Evolutionary conservation across 1,140 invertebrate species (phyloP).

Genomic region (Triops longicaudatus): DNA sequence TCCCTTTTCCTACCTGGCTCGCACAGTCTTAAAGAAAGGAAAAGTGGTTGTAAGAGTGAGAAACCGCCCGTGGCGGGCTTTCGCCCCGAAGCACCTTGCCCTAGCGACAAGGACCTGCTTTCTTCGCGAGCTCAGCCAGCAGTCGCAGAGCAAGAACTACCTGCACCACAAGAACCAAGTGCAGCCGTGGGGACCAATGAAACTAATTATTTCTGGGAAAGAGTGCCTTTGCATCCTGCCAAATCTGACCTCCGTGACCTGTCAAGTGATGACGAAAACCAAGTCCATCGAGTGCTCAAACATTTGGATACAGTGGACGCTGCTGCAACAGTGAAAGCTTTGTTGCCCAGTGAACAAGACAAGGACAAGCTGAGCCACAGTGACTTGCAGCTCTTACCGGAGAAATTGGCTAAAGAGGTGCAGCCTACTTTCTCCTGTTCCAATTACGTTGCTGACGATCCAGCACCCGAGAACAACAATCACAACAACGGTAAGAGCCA

Average conservation of each 20-base stretch:
- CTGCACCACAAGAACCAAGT: no score
- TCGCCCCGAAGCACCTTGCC: not conserved
- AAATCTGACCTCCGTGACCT: not conserved
- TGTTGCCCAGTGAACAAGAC: not conserved
- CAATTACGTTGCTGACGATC: not conserved
- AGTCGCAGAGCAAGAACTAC: not conserved
- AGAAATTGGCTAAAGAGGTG: not conserved
- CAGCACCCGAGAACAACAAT: no score
- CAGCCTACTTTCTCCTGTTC: slow-evolving; percentile 1
- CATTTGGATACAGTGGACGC: not conserved
- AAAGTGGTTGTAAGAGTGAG: not conserved
- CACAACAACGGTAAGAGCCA: not conserved
- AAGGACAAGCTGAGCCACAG: not conserved
- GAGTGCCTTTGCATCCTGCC: not conserved
- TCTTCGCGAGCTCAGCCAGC: not conserved
- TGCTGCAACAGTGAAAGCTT: not conserved
- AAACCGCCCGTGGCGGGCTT: not conserved
- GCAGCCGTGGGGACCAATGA: not conserved
- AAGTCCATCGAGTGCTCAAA: not conserved
- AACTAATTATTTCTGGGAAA: not conserved
- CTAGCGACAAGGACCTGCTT: not conserved
- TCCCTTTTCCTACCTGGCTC: not conserved
- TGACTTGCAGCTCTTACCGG: not conserved
- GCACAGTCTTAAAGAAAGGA: not conserved
- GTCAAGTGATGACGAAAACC: not conserved